Conservation (phyloP, 53 echinoderm and acorn worm genomes). For the Patiria pectinifera region DNA sequence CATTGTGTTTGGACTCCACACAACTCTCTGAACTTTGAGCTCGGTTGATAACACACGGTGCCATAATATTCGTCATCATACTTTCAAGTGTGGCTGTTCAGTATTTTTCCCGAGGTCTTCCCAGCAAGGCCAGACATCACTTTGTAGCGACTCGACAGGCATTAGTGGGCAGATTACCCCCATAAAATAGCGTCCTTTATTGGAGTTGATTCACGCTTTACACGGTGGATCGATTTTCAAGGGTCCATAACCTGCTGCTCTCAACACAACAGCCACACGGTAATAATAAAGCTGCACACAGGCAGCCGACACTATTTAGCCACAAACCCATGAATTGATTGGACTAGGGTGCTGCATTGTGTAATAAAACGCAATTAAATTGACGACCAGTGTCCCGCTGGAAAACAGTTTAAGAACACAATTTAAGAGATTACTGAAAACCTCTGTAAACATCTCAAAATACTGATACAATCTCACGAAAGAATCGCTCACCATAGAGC, state of each 20-base stretch:
- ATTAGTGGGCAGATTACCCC: constrained; percentile 31
- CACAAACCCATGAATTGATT: neutral
- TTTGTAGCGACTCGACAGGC: constrained; percentile 9
- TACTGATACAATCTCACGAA: neutral
- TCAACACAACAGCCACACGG: neutral
- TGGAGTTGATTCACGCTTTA: constrained; percentile 34
- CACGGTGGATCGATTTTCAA: constrained; percentile 15
- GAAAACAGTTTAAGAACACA: neutral
- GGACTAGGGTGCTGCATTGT: neutral
- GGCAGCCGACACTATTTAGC: neutral
- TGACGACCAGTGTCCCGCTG: neutral
- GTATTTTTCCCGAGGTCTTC: neutral
- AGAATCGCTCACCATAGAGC: neutral
- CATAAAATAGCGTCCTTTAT: constrained; percentile 9
- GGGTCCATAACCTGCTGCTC: neutral
- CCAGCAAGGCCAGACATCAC: neutral
- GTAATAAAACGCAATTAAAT: neutral
- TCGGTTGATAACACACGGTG: neutral
- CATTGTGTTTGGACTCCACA: neutral
- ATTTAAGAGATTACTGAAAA: neutral
- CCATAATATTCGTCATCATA: neutral
- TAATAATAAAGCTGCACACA: neutral
- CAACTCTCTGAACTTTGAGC: constrained; percentile 24
- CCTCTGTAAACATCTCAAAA: neutral
- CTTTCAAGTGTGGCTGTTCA: neutral